Evolutionary conservation across 2,113 vertebrate species (phyloP).

Genomic region (Collichthys lucidus): DNA sequence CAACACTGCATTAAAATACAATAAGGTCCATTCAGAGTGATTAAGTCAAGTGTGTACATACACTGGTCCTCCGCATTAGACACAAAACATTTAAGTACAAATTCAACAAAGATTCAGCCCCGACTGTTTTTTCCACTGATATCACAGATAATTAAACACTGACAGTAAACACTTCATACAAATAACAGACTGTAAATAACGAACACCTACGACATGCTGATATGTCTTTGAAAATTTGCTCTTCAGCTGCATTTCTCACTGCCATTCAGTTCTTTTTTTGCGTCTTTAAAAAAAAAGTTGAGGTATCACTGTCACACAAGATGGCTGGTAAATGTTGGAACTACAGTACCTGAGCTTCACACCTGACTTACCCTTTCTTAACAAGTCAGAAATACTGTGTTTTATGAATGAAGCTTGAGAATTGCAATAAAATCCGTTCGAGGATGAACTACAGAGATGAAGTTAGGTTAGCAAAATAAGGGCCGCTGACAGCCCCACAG

Average conservation of each 20-base stretch:
- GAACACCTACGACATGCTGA: constrained; percentile 24
- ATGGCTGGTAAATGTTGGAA: constrained; percentile 51
- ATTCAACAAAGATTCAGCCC: neutral
- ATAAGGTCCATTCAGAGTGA: neutral
- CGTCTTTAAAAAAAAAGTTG: constrained; percentile 9
- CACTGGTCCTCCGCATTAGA: constrained; percentile 3
- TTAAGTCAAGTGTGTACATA: constrained; percentile 6
- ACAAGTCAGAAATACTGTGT: constrained; percentile 21
- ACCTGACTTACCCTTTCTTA: constrained; percentile 27
- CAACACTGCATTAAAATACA: neutral
- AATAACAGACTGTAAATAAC: neutral
- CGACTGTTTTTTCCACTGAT: neutral
- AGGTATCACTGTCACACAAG: constrained; percentile 51
- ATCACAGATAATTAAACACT: neutral
- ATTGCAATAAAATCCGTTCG: constrained; percentile 13
- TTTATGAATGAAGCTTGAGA: constrained; percentile 18
- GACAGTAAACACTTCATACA: constrained; percentile 34
- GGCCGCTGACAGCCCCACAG: neutral
- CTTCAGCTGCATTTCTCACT: constrained; percentile 9
- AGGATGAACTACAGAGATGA: neutral
- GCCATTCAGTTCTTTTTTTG: constrained; percentile 32
- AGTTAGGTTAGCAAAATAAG: neutral
- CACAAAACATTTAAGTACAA: neutral
- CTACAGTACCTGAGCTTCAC: constrained; percentile 61
- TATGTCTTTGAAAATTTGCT: constrained; percentile 25